Base-by-base conservation (phyloP, 1,140 invertebrate genomes). In the Tetramorium alpestre region DNA sequence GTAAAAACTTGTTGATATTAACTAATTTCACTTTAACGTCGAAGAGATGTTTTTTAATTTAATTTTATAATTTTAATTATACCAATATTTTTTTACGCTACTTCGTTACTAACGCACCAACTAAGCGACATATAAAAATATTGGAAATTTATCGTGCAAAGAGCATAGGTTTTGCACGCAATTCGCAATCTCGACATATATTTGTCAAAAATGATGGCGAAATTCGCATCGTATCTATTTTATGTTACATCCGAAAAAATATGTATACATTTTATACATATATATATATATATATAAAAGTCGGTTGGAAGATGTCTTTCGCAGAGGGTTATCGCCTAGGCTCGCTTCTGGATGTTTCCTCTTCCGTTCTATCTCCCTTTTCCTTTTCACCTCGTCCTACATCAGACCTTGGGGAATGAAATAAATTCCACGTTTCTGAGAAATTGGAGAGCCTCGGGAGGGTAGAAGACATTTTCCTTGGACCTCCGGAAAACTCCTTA, bases 341-440 rank as follows among this genome's bases (percentile, higher is more conserved):
- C 65, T 76, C 44, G 47, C n/a, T 49, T 51, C 73, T 44, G 10
- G 7, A 22, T 56, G 44, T 58, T 54, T 28, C 70, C 22, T 33
- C 47, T 70, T 67, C 44, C 69, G 47, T 60, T 80, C 49, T 10
- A 58, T 49, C 38, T 56, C 51, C 47, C 47, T 80, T 56, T 86
- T 78, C 72, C 62, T 84, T 56, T 82, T 72, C 85, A 25, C 67
- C 85, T 85, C 69, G 13, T 76, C 58, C 75, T 54, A 58, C 82
- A 44, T 64, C 64, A 58, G 56, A 76, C 77, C 70, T 60, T 65
- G 84, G 89, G 89, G 90, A 90, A 90, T 89, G 90, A 91, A 90
- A 91, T 91, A 91, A 91, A 91, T 91, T 90, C 89, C 87, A 70
- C 90, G 87, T 91, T 91, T 91, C 90, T 89, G 89, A 89, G 89